phyloP scores from a whole-genome alignment of 2,888 invertebrate species.

The Harpalus rubripes region DNA sequence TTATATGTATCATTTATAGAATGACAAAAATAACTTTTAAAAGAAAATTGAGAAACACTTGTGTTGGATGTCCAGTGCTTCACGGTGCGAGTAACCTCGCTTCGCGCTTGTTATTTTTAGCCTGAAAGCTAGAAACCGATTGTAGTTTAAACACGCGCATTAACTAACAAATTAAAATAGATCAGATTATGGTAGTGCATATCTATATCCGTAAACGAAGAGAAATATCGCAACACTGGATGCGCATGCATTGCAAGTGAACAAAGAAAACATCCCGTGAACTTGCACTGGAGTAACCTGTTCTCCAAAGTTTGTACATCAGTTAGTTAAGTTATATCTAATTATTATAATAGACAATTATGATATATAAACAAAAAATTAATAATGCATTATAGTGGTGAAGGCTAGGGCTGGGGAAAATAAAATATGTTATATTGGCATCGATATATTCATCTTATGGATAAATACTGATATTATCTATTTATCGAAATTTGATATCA shows the following conservation, averaged over 20 bases:
- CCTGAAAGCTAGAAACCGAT: slow-evolving; percentile 56
- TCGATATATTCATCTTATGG: too few relatives aligned
- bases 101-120: slow-evolving; percentile 47
- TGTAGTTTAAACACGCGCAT: slow-evolving; percentile 55
- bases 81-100: slow-evolving; percentile 35
- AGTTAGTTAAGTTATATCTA: too few relatives aligned
- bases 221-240: slow-evolving; percentile 1
- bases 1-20: background rate
- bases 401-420: too few relatives aligned
- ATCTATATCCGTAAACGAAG: slow-evolving; percentile 37
- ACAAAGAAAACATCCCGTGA: slow-evolving; percentile 47
- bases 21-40: background rate
- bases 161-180: slow-evolving; percentile 66
- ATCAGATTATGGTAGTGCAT: slow-evolving; percentile 45
- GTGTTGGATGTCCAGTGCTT: slow-evolving; percentile 1
- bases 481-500: too few relatives aligned
- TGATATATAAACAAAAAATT: too few relatives aligned
- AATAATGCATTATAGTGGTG: too few relatives aligned
- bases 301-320: background rate
- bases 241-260: slow-evolving; percentile 20
- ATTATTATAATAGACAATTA: too few relatives aligned
- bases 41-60: background rate
- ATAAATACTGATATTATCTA: too few relatives aligned
- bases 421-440: too few relatives aligned
- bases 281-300: slow-evolving; percentile 43